These are phyloP conservation scores for Stratiolaelaps scimitus DNA, from an alignment of 1,140 invertebrate species.

Conservation along the genomic window DNA sequence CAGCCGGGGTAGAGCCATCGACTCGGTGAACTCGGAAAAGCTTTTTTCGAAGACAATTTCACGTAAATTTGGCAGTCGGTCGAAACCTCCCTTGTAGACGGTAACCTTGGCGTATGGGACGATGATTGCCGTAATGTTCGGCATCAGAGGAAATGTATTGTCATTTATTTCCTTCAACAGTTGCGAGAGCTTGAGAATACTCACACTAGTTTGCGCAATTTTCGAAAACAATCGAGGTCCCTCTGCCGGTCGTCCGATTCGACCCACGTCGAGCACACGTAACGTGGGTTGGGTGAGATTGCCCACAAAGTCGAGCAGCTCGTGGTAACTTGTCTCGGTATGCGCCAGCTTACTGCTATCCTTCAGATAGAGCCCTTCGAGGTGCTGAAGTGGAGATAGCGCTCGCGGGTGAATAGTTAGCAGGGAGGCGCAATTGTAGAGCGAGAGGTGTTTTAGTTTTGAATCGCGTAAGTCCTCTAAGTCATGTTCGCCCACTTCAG, in stretches of 20 bases:
- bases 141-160: conserved; percentile 2
- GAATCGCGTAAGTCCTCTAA: not conserved
- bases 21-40: not conserved
- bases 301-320: not conserved
- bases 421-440: not conserved
- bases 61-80: not conserved
- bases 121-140: not conserved
- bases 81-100: not conserved
- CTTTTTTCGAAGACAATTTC: not conserved
- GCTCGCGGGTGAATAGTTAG: not conserved
- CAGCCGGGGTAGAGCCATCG: not conserved
- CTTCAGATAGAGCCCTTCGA: not conserved
- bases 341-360: not conserved
- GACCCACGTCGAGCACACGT: not conserved
- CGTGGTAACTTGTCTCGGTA: not conserved
- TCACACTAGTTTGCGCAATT: not conserved
- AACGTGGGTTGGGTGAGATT: not conserved
- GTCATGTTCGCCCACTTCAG: not conserved
- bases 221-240: not conserved
- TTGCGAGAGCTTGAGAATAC: not conserved
- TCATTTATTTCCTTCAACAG: not conserved
- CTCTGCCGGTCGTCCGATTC: not conserved
- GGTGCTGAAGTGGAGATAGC: not conserved
- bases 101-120: not conserved
- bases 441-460: not conserved